Base-by-base conservation (phyloP, 1,140 invertebrate genomes). In the Drosophila baimaii region DNA sequence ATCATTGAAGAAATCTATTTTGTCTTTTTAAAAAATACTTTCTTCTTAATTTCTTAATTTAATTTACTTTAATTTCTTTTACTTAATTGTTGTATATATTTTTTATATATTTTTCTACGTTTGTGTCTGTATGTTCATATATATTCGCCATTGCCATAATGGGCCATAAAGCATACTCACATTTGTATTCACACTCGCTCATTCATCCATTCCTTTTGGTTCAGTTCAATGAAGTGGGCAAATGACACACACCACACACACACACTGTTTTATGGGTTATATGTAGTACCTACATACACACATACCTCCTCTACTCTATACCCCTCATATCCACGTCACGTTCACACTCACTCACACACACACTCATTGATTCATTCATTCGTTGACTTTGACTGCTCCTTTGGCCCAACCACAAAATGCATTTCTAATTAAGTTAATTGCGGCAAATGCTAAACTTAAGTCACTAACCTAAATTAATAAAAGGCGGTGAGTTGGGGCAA, bases 351-450 rank as follows among this genome's bases (percentile, higher is more conserved):
- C 51, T 46, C 51, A 57, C 68, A 37, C 49, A 39, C 47, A 39
- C 63, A 58, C 51, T 43, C 68, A 73, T 52, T 51, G 52, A 56
- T 58, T 63, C 46, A 77, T 63, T 44, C 70, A 52, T 64, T 56
- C 65, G 55, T 78, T 79, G 54, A 56, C 61, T 78, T 46, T 81
- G 77, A 39, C 63, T 79, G 56, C 71, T 80, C 65, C 68, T 56
- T 39, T 59, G 59, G 46, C 72, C 47, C 65, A 58, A 71, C 68
- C 84, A 69, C 71, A 63, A 74, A 89, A 89, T 89, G 84, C 80
- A 89, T 84, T 89, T 89, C 84, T 89, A 89, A 89, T 89, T 89
- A 89, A 89, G 77, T 89, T 89, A 89, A 89, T 89, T 89, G 84
- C 84, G 80, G 84, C 84, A 89, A 89, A 89, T 89, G 84, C 84